Evolutionary conservation across 2,797 vertebrate species (phyloP), one percentile per base, ranked within the genome.

Genomic region (Manis pentadactyla): DNA sequence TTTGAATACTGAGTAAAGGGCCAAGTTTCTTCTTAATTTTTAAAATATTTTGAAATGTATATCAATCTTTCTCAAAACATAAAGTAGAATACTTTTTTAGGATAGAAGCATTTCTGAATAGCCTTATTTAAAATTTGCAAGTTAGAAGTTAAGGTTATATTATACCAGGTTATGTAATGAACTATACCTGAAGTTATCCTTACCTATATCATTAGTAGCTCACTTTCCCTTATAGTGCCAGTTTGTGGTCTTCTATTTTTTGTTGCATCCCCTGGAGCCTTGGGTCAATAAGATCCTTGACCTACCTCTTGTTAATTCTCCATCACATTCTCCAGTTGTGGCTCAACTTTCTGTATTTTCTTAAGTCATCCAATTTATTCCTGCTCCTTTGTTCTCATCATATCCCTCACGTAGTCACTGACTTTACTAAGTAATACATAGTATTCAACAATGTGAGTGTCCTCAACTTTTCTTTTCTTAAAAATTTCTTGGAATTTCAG

Each of bases 41-140:
- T 86, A 77, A 96, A 84, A 57, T 73, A 71, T 18, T 66, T 85
- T 85, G 79, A 82, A 92, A 82, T 86, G 4, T 63, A 17, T 93
- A 31, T 90, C 21, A 85, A 39, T 53, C 15, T 27, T 21, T 21
- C 42, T 81, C 75, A 61, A 46, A 86, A 64, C 90, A 34, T 81
- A 92, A 83, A 61, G 64, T 81, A 71, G 14, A 90, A 25, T 1
- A 75, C 31, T 74, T 83, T 90, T 89, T 92, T 87, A 49, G 15
- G 11, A 46, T 2, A 83, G 27, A 87, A 31, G 87, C 19, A 79
- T 74, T 34, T 73, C 37, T 83, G 49, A 78, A 61, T 49, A 79
- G 46, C 27, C 23, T 94, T 88, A 34, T 29, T 93, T 59, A 49
- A 84, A 87, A 81, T 78, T 73, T 55, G 14, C 27, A 59, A 79